A percentile compares a stretch with the other conserved stretches of the same genome.
Evolutionary conservation across 1,140 invertebrate genomes (phyloP).

Genomic region (Platyura marginata): DNA sequence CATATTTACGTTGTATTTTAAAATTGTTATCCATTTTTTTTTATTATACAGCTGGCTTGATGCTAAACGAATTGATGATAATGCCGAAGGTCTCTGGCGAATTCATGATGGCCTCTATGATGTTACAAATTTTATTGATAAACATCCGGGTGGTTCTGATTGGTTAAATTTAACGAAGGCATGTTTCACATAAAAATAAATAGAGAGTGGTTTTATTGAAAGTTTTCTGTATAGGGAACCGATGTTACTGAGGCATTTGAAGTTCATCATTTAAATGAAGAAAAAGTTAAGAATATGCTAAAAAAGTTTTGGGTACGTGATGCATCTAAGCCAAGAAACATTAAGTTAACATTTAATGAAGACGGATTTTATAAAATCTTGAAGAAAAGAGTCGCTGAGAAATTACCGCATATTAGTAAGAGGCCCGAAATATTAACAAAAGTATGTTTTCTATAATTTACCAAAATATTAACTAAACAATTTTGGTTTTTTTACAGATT

Average conservation of each 20-base stretch:
- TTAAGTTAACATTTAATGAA: slow-evolving; percentile 40
- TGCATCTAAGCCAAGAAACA: slow-evolving; percentile 30
- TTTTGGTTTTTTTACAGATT: background rate
- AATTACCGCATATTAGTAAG: slow-evolving; percentile 27
- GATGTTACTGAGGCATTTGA: slow-evolving; percentile 58
- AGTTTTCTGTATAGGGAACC: too few species aligned
- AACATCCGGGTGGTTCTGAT: slow-evolving; percentile 49
- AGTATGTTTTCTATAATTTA: background rate
- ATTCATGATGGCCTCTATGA: slow-evolving; percentile 48
- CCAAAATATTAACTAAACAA: background rate
- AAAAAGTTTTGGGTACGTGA: slow-evolving; percentile 36
- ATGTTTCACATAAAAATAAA: too few species aligned
- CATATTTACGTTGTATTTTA: too few species aligned
- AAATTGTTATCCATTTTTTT: too few species aligned
- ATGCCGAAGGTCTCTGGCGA: slow-evolving; percentile 47
- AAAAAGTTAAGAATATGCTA: slow-evolving; percentile 29
- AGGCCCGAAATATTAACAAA: slow-evolving; percentile 10
- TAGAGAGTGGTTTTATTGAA: too few species aligned
- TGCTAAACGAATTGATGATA: slow-evolving; percentile 35
- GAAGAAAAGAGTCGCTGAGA: slow-evolving; percentile 29
- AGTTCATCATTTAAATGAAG: slow-evolving; percentile 31
- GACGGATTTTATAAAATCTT: slow-evolving; percentile 48
- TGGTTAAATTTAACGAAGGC: slow-evolving; percentile 41
- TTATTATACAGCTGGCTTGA: slow-evolving; percentile 27
- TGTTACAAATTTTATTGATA: slow-evolving; percentile 35